These are phyloP conservation scores for Volucella bombylans DNA, from an alignment of 2,888 invertebrate genomes.

Conservation along the genomic window DNA sequence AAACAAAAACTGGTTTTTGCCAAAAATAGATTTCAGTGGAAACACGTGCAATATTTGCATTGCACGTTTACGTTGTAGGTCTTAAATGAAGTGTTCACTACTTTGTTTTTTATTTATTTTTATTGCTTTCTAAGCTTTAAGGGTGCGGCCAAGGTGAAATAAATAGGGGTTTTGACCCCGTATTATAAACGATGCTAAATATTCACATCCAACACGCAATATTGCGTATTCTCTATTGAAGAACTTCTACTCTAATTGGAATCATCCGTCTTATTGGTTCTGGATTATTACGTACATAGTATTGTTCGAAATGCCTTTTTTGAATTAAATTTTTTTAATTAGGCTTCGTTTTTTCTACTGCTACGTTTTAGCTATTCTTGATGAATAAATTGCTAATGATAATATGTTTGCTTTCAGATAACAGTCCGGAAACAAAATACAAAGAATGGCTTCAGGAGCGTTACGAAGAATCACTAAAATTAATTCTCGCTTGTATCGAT, in stretches of 20 bases:
- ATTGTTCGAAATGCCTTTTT: too few species aligned
- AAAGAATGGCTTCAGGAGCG: constrained; percentile 87
- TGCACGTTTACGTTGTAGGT: neutral
- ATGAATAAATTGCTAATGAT: neutral
- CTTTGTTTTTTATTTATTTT: too few species aligned
- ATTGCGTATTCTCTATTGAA: too few species aligned
- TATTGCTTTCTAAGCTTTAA: too few species aligned
- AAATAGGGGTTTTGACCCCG: too few species aligned
- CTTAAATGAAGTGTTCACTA: too few species aligned
- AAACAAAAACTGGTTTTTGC: constrained; percentile 11
- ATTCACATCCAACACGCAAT: too few species aligned
- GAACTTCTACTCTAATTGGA: too few species aligned
- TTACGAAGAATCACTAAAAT: constrained; percentile 86
- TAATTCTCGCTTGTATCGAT: constrained; percentile 85
- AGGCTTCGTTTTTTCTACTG: neutral
- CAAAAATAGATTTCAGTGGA: neutral
- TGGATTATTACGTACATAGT: too few species aligned
- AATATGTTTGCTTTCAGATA: constrained; percentile 78
- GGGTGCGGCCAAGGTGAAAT: too few species aligned
- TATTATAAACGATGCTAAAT: too few species aligned
- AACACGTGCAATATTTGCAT: constrained; percentile 9
- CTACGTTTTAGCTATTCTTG: neutral
- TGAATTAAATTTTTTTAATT: neutral
- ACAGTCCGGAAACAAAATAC: constrained; percentile 86
- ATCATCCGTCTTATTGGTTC: too few species aligned